Evolutionary conservation across 2,888 invertebrate genomes (phyloP).

Genomic region (Bombylius discolor): DNA sequence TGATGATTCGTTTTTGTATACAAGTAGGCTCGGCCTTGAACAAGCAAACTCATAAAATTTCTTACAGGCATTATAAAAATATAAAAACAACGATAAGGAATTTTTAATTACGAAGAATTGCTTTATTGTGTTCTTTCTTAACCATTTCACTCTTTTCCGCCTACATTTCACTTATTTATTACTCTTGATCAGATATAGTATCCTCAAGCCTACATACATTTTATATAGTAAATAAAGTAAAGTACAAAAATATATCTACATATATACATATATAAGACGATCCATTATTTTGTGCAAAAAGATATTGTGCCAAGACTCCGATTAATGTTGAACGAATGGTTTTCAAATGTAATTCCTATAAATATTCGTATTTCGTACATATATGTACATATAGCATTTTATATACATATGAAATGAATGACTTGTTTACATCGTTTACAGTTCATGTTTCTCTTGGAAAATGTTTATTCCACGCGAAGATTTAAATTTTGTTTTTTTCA

Average conservation of each 20-base stretch:
- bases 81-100: background rate
- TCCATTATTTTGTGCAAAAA: background rate
- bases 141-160: conserved; percentile 19
- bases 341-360: background rate
- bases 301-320: conserved; percentile 1
- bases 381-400: background rate
- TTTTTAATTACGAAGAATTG: conserved; percentile 8
- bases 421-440: conserved; percentile 9
- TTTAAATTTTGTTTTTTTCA: too few relatives aligned
- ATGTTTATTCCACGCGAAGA: background rate
- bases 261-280: background rate
- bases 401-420: background rate
- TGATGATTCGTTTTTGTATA: background rate
- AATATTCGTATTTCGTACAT: background rate
- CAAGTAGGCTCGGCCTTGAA: background rate
- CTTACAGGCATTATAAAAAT: background rate
- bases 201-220: conserved; percentile 7
- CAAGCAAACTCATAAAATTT: background rate
- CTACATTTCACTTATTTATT: conserved; percentile 18
- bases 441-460: conserved; percentile 3
- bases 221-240: conserved; percentile 3
- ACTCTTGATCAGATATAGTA: conserved; percentile 12
- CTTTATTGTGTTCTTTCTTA: conserved; percentile 17
- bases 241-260: too few relatives aligned
- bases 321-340: background rate